Evolutionary conservation across 2,888 invertebrate species (phyloP).

Genomic region (Hyppa rectilinea): DNA sequence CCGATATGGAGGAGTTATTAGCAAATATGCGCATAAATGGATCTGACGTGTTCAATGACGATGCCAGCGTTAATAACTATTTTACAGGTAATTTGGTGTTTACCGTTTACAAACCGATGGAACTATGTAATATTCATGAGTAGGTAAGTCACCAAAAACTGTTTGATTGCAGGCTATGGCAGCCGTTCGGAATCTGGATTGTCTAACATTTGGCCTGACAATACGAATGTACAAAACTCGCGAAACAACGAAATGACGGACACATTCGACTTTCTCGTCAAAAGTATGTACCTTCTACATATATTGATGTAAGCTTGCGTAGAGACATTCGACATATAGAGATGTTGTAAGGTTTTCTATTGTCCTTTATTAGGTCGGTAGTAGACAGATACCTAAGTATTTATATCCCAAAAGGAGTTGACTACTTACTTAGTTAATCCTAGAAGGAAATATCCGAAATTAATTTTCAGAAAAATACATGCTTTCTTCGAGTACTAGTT

Average conservation of each 20-base stretch:
- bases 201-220: constrained; percentile 72
- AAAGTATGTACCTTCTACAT: constrained; percentile 76
- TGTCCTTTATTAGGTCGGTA: neutral
- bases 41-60: constrained; percentile 81
- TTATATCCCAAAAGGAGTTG: neutral
- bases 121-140: constrained; percentile 3
- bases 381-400: neutral
- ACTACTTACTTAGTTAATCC: neutral
- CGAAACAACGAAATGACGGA: constrained; percentile 80
- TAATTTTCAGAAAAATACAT: neutral
- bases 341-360: neutral
- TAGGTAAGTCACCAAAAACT: neutral
- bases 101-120: constrained; percentile 4
- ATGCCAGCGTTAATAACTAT: constrained; percentile 68
- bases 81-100: constrained; percentile 44
- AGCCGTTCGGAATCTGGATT: constrained; percentile 60
- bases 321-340: neutral
- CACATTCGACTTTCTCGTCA: constrained; percentile 85
- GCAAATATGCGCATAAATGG: constrained; percentile 88
- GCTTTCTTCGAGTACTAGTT: neutral
- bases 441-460: neutral
- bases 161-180: constrained; percentile 54
- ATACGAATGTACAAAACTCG: constrained; percentile 61
- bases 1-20: constrained; percentile 85
- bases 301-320: neutral